Percentiles rank a stretch among this genome's conserved stretches.
Evolutionary conservation across 2,797 vertebrate species (phyloP).

Genomic region (Masticophis lateralis): DNA sequence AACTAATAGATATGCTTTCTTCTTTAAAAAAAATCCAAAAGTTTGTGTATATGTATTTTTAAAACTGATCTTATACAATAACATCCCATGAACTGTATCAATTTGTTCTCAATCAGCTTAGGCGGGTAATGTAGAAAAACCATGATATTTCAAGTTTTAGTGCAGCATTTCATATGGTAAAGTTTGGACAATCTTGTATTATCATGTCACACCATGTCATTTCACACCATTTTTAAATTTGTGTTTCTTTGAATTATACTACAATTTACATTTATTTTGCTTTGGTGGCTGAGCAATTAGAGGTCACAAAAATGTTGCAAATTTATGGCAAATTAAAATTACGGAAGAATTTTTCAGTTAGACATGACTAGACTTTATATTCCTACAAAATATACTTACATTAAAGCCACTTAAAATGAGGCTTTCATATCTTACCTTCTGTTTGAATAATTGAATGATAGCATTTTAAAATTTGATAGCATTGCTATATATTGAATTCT

Average conservation of each 20-base stretch:
- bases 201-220: background rate
- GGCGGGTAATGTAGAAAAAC: background rate
- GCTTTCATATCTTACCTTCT: background rate
- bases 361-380: background rate
- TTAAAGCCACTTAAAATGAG: background rate
- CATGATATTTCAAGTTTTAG: background rate
- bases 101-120: background rate
- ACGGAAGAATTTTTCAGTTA: background rate
- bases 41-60: background rate
- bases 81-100: background rate
- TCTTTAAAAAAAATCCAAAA: background rate
- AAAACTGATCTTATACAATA: background rate
- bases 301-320: background rate
- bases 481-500: background rate
- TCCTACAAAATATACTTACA: background rate
- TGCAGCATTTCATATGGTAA: background rate
- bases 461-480: background rate
- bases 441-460: background rate
- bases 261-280: background rate
- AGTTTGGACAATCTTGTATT: background rate
- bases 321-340: background rate
- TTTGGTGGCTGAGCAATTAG: background rate
- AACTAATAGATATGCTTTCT: background rate
- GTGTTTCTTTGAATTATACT: background rate
- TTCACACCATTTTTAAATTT: background rate